phyloP scores from a whole-genome alignment of 2,113 vertebrate genomes.

The Tenrec ecaudatus region DNA sequence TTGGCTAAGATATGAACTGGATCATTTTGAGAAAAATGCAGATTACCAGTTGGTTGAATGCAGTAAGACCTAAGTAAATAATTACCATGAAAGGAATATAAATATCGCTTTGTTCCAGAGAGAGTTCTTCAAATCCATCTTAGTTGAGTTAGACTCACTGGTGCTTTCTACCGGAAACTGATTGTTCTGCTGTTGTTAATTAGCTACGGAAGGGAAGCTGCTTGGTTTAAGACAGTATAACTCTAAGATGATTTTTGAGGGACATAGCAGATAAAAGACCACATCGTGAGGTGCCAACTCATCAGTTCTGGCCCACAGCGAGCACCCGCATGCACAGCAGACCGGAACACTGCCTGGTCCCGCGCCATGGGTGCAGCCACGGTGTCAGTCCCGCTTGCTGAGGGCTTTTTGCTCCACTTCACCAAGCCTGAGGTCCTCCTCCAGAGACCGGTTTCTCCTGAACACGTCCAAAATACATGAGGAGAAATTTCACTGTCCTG shows the following conservation, averaged over 20 bases:
- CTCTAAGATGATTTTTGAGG: background rate
- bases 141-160: background rate
- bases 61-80: slow-evolving; percentile 11
- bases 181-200: background rate
- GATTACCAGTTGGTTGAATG: background rate
- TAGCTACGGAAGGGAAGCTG: background rate
- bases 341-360: no score
- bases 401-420: no score
- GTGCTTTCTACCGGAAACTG: background rate
- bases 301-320: no score
- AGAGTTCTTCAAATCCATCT: background rate
- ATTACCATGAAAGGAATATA: background rate
- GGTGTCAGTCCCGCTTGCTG: no score
- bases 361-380: no score
- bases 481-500: no score
- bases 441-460: no score
- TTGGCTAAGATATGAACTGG: background rate
- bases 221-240: background rate
- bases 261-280: background rate
- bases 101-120: background rate
- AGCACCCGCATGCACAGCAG: no score
- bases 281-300: background rate
- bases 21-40: background rate
- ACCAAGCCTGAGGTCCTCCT: no score
- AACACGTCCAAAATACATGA: no score